Evolutionary conservation across 1,140 invertebrate species (phyloP).

Genomic region (Cepaea nemoralis): DNA sequence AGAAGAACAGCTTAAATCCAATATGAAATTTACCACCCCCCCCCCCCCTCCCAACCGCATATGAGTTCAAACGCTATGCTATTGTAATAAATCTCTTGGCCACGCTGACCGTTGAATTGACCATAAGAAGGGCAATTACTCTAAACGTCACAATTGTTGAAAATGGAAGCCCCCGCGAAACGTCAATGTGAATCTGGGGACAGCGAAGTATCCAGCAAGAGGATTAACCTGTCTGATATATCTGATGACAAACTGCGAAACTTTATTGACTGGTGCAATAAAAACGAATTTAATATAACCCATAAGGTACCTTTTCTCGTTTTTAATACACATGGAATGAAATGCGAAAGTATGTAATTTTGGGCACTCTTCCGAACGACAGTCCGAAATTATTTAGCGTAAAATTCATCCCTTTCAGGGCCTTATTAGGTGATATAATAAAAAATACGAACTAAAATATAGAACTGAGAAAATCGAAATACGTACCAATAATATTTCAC

Average conservation of each 20-base stretch:
- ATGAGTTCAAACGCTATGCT: too few species aligned
- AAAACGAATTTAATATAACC: conserved; percentile 25
- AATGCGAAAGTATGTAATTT: background rate
- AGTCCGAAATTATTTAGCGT: background rate
- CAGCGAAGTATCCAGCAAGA: background rate
- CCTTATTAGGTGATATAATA: background rate
- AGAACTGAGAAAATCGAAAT: background rate
- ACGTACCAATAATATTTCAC: too few species aligned
- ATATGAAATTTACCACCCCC: too few species aligned
- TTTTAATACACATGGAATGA: background rate
- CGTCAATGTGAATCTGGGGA: background rate
- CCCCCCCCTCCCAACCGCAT: too few species aligned
- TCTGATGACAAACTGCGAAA: conserved; percentile 14
- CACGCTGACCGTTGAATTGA: too few species aligned
- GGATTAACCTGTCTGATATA: background rate
- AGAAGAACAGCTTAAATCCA: too few species aligned
- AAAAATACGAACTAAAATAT: background rate
- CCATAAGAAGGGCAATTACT: conserved; percentile 16
- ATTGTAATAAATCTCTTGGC: too few species aligned
- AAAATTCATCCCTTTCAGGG: background rate
- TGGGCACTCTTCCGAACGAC: background rate
- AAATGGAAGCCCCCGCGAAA: background rate
- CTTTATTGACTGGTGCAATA: conserved; percentile 29
- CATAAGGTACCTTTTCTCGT: background rate
- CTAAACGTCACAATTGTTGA: background rate